Evolutionary conservation across 2,113 vertebrate genomes (phyloP).

Genomic region (Girardinichthys multiradiatus): DNA sequence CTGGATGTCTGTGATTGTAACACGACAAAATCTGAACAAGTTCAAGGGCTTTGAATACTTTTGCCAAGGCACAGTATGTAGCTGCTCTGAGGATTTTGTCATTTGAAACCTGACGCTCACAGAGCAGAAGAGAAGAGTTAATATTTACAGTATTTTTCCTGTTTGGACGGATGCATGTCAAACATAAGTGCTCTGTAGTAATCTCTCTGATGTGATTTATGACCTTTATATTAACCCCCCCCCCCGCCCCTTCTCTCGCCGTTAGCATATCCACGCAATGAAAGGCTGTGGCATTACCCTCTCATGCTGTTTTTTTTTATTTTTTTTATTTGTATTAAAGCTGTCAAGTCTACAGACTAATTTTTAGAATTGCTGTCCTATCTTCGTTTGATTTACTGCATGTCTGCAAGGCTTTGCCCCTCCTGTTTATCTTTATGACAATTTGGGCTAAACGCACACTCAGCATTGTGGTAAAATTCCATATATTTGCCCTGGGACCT

Average conservation of each 20-base stretch:
- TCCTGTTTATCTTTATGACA: constrained; percentile 25
- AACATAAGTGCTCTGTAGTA: constrained; percentile 22
- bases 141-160: constrained; percentile 14
- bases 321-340: constrained; percentile 5
- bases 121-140: constrained; percentile 23
- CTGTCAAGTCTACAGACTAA: constrained; percentile 4
- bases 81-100: constrained; percentile 24
- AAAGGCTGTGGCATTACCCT: constrained; percentile 13
- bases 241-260: constrained; percentile 40
- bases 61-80: neutral
- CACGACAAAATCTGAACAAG: neutral
- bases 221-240: constrained; percentile 36
- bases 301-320: constrained; percentile 27
- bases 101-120: constrained; percentile 12
- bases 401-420: constrained; percentile 33
- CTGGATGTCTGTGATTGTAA: no score
- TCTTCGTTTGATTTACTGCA: constrained; percentile 44
- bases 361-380: constrained; percentile 30
- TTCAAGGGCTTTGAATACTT: neutral
- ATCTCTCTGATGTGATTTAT: constrained; percentile 38
- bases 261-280: constrained; percentile 17
- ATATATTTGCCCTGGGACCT: constrained; percentile 41
- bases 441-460: constrained; percentile 28
- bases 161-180: constrained; percentile 47
- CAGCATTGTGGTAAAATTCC: constrained; percentile 38